These are phyloP conservation scores for Piliocolobus tephrosceles DNA, from an alignment of 2,113 vertebrate genomes.

Conservation along the genomic window DNA sequence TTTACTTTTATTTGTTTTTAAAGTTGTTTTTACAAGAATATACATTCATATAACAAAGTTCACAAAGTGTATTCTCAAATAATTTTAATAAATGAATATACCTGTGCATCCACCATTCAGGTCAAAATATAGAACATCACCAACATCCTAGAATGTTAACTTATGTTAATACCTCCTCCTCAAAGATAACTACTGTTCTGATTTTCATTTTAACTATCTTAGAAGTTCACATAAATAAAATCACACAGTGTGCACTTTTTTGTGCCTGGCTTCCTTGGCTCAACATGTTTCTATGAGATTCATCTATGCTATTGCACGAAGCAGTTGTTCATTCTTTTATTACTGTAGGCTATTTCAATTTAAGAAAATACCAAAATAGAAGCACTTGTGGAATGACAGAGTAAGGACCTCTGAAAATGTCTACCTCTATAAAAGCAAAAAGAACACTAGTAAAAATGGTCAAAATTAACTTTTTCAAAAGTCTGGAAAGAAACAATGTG, in stretches of 20 bases:
- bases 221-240: constrained; percentile 18
- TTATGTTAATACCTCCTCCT: background rate
- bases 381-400: background rate
- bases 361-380: constrained; percentile 16
- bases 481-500: background rate
- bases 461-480: constrained; percentile 31
- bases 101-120: background rate
- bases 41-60: constrained; percentile 33
- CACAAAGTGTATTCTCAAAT: background rate
- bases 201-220: background rate
- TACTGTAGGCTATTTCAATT: background rate
- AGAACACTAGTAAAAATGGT: background rate
- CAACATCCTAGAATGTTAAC: background rate
- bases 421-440: constrained; percentile 2
- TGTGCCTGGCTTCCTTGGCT: background rate
- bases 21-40: background rate
- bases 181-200: background rate
- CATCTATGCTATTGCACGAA: background rate
- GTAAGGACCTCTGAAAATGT: background rate
- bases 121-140: background rate
- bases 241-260: background rate
- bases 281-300: constrained; percentile 1
- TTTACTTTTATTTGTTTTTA: background rate
- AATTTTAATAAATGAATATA: constrained; percentile 22
- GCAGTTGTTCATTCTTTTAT: background rate